Conservation (phyloP, 2,113 vertebrate genomes). For the Xenopus borealis region DNA sequence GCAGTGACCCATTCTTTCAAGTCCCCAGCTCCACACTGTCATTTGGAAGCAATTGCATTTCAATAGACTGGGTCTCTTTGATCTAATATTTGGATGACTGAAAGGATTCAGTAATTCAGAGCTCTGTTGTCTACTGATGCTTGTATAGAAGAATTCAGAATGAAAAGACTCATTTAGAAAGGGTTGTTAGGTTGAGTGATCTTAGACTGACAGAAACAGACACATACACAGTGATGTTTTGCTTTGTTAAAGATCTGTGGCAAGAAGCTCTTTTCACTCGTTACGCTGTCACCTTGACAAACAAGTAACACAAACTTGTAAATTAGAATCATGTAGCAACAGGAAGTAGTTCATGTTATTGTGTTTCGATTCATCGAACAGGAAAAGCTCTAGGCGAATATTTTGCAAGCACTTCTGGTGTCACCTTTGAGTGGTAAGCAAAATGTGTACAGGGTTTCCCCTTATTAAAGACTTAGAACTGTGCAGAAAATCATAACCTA, state of each 20-base stretch:
- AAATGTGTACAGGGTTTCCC: not conserved
- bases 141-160: conserved; percentile 53
- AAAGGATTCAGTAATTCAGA: conserved; percentile 60
- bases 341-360: not conserved
- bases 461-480: not conserved
- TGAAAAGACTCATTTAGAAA: conserved; percentile 51
- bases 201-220: conserved; percentile 47
- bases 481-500: not conserved
- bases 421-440: not conserved
- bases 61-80: conserved; percentile 78
- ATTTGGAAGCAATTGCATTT: conserved; percentile 76
- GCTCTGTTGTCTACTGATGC: conserved; percentile 57
- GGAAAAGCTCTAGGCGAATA: not conserved
- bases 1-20: conserved; percentile 75
- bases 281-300: not conserved
- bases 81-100: conserved; percentile 74
- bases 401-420: not conserved
- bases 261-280: conserved; percentile 6
- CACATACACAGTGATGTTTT: conserved; percentile 42
- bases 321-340: conserved; percentile 2
- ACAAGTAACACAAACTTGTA: conserved; percentile 15
- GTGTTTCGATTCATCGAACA: conserved; percentile 11
- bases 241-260: conserved; percentile 46
- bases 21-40: conserved; percentile 69
- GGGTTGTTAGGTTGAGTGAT: conserved; percentile 61